Evolutionary conservation across 2,888 invertebrate genomes (phyloP), one percentile per base, ranked within the genome.

Genomic region (Tineola bisselliella): DNA sequence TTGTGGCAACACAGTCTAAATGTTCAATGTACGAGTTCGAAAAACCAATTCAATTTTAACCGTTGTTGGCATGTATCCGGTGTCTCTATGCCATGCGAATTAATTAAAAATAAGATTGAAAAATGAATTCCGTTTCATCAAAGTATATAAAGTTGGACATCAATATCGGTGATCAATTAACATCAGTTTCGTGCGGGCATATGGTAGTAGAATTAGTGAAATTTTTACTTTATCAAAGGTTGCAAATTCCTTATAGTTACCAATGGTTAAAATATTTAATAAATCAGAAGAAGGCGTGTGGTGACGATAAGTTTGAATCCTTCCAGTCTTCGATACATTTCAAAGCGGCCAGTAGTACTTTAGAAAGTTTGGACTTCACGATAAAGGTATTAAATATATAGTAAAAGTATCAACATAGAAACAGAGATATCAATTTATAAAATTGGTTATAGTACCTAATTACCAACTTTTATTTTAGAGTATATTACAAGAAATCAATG

Each of bases 121-220:
- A 54, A 4, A 58, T 58, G 58, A 58, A 33, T 58, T 31, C 33
- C 6, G 8, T 15, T 1, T 15, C 30, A 67, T 61, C 59, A 62
- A 63, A 54, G 60, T 63, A 8, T 72, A 66, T 83, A 43, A 62
- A 66, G 59, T 65, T 88, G 61, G 70, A 81, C 64, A 70, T 89
- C 65, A 75, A 79, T 59, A 79, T 89, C 62, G 84, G 84, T 52
- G 88, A 89, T 66, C 79, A 88, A 67, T 69, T 90, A 66, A 90
- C 90, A 38, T 79, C 88, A 38, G 81, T 86, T 69, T 87, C 89
- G 15, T 89, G 89, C 73, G 88, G 89, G 4, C 83, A 88, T 64
- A 73, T 90, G 57, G 76, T 90, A 58, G 88, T 86, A 19, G 89
- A 90, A 75, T 69, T 90, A 63, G 75, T 90, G 52, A 90, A 89